Evolutionary conservation across 2,888 invertebrate genomes (phyloP).

Genomic region (Saturnia japonica): DNA sequence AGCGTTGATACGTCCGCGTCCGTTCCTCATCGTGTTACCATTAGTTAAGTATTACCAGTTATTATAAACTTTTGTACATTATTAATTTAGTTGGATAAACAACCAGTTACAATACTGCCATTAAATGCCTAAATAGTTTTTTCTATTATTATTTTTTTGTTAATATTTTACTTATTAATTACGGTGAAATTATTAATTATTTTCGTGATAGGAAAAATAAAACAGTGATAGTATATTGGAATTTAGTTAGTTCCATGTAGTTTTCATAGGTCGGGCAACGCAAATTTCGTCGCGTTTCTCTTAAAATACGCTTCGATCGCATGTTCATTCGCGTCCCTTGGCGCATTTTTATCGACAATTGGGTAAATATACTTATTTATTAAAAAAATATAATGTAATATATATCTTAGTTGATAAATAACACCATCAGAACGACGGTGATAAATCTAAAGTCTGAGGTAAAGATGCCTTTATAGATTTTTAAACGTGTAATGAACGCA

Average conservation of each 20-base stretch:
- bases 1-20: slow-evolving; percentile 73
- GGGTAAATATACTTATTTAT: slow-evolving; percentile 77
- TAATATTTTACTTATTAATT: slow-evolving; percentile 62
- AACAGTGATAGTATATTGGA: slow-evolving; percentile 65
- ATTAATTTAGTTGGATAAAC: slow-evolving; percentile 68
- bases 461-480: slow-evolving; percentile 82
- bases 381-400: slow-evolving; percentile 61
- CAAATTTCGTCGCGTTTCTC: slow-evolving; percentile 18
- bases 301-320: slow-evolving; percentile 16
- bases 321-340: slow-evolving; percentile 1
- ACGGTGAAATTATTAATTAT: slow-evolving; percentile 77
- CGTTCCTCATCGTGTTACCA: slow-evolving; percentile 81
- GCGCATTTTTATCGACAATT: slow-evolving; percentile 59
- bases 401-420: slow-evolving; percentile 73
- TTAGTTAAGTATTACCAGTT: slow-evolving; percentile 75
- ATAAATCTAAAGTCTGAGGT: slow-evolving; percentile 82
- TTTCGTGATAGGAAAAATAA: slow-evolving; percentile 62
- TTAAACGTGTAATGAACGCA: slow-evolving; percentile 71
- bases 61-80: slow-evolving; percentile 71
- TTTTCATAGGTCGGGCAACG: slow-evolving; percentile 9
- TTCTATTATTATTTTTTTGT: slow-evolving; percentile 63
- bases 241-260: slow-evolving; percentile 29
- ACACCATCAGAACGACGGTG: slow-evolving; percentile 76
- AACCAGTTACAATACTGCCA: slow-evolving; percentile 81
- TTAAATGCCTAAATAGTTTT: slow-evolving; percentile 80